Evolutionary conservation across 2,797 vertebrate genomes (phyloP), one percentile per base, ranked within the genome.

Genomic region (Pangasius macronema): DNA sequence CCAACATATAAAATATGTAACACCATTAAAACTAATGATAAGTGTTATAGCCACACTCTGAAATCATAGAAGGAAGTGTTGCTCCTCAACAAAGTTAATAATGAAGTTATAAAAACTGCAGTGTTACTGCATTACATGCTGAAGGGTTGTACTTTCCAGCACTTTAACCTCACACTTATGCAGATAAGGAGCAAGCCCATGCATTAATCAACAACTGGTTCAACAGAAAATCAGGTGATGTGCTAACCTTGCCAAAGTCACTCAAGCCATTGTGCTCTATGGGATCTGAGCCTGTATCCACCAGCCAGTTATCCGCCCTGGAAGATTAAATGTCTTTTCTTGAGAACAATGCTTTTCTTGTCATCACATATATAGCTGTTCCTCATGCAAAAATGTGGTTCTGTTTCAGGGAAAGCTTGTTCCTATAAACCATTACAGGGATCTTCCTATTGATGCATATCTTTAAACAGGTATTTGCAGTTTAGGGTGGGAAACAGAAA

Each of bases 291-390:
- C 88, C 91, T 0, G 89, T 95, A 90, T 99, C 98, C 16, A 98
- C 97, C 59, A 92, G 94, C 98, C 98, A 99, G 93, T 98, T 99
- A 92, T 99, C 98, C 0, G 92, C 97, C 98, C 98, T 99, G 90
- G 24, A 81, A 51, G 51, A 65, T 46, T 30, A 33, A 42, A 70
- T 3, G 1, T 27, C 1, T 7, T 84, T 57, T 80, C 10, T 24
- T 36, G 11, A 33, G 14, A 13, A 7, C 55, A 24, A 70, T 55
- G 20, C 4, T 36, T 67, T 84, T 36, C 1, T 30, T 22, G 24
- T 61, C 2, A 61, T 7, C 4, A 61, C 24, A 39, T 42, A 42
- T 7, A 1, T 13, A 33, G 33, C 14, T 0, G 1, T 49, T 76
- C 6, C 73, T 76, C 27, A 49, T 49, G 24, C 22, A 24, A 46